Evolutionary conservation across 2,797 vertebrate species (phyloP).

Genomic region (Periophthalmus magnuspinnatus): DNA sequence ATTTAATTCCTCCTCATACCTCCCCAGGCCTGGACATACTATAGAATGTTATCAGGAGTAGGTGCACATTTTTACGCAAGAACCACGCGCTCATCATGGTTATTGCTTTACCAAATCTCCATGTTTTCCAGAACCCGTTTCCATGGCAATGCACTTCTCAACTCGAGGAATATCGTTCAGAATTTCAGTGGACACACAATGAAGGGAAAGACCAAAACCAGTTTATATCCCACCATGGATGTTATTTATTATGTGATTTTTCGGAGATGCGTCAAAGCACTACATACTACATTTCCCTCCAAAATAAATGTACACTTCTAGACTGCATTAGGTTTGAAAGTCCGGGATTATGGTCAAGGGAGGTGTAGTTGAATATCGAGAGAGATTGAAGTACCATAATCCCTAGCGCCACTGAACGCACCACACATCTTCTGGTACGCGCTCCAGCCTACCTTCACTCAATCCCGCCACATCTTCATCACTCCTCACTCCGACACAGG

Average conservation of each 20-base stretch:
- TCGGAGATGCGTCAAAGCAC: neutral
- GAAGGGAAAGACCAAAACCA: neutral
- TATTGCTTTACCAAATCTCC: conserved; percentile 33
- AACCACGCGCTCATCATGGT: conserved; percentile 11
- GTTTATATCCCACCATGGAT: neutral
- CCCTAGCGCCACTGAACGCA: conserved; percentile 38
- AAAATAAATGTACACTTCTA: neutral
- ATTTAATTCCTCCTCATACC: neutral
- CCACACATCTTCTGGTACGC: conserved; percentile 17
- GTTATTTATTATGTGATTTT: neutral
- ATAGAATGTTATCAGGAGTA: neutral
- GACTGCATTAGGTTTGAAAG: neutral
- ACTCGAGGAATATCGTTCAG: conserved; percentile 9
- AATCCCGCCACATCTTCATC: conserved; percentile 4
- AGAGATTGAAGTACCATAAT: conserved; percentile 3
- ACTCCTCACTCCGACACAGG: conserved; percentile 14
- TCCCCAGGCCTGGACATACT: too few species aligned
- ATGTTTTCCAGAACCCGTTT: conserved; percentile 43
- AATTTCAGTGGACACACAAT: conserved; percentile 11
- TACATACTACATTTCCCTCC: too few species aligned
- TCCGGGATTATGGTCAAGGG: neutral
- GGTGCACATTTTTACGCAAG: conserved; percentile 12
- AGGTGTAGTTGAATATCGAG: neutral
- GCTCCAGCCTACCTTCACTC: conserved; percentile 24
- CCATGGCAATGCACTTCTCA: conserved; percentile 52